Base-by-base conservation (phyloP, 2,113 vertebrate genomes). In the Rhabdomys dilectus region DNA sequence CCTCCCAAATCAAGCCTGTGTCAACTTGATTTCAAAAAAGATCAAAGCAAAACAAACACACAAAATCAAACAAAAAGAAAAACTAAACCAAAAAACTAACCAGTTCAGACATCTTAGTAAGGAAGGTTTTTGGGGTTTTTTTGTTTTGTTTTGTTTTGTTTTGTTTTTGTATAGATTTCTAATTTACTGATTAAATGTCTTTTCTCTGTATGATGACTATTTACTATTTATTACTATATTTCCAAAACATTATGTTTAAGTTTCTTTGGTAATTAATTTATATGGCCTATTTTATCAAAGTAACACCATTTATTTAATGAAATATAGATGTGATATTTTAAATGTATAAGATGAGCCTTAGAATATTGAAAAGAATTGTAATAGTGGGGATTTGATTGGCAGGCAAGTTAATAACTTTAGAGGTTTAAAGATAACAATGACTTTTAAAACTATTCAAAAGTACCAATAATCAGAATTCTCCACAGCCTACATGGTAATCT, bases 401-500 rank as follows among this genome's bases (percentile, higher is more conserved):
- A 81, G 22, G 4, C 31, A 13, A 89, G 24, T 60, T 85, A 87
- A 51, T 78, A 95, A 81, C 91, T 94, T 77, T 89, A 84, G 39
- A 95, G 93, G 19, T 94, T 97, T 75, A 89, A 66, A 51, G n/a
- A 95, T 51, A 81, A 29, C 21, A 60, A 84, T 51, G 39, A 60
- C 58, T 93, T 39, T 64, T 87, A 56, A 88, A 66, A 48, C 39
- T 73, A 39, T 91, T 3, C 45, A 85, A 90, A 94, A 94, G 12
- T 24, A 39, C 68, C 16, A 42, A 56, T 58, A 16, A 26, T 66
- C 89, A 90, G 29, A 95, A 89, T 45, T 96, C 93, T 96, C 96
- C 77, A 90, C 95, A 97, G 64, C 48, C 51, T 77, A 70, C 70
- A 97, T 97, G 86, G 12, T 76, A 93, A 39, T 97, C 93, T 98